Conservation (phyloP, 2,113 vertebrate species). For the Redunca redunca region DNA sequence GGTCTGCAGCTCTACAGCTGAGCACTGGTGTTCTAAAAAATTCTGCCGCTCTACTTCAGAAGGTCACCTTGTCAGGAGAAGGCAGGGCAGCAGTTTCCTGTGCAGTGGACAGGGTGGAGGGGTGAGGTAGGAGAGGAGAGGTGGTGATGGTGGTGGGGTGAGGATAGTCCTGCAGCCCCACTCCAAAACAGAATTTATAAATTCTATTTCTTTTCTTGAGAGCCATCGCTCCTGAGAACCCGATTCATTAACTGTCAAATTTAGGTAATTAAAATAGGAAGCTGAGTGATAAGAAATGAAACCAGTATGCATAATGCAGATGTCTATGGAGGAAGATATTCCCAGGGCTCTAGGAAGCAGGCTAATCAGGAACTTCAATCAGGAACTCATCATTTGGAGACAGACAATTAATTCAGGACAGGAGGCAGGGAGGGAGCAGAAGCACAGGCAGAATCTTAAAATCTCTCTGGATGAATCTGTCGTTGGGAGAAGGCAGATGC, state of each 20-base stretch:
- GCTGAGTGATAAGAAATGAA: constrained; percentile 50
- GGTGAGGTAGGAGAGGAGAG: background rate
- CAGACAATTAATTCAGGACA: constrained; percentile 53
- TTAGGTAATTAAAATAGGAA: constrained; percentile 56
- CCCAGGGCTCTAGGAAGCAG: constrained; percentile 30
- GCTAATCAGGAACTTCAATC: constrained; percentile 57
- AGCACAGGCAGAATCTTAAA: background rate
- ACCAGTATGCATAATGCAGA: constrained; percentile 43
- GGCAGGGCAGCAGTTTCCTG: background rate
- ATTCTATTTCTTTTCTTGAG: constrained; percentile 36
- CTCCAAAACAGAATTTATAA: background rate
- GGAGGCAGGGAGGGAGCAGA: background rate
- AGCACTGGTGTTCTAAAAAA: background rate
- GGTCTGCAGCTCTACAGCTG: background rate
- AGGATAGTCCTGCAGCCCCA: background rate
- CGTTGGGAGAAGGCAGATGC: background rate
- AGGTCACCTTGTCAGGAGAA: background rate
- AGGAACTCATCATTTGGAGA: constrained; percentile 43
- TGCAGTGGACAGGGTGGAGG: background rate
- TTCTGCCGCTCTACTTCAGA: background rate
- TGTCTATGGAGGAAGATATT: constrained; percentile 19
- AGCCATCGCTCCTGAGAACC: background rate
- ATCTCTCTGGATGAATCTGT: background rate
- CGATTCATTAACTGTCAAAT: constrained; percentile 43
- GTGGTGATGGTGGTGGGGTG: background rate